phyloP scores from a whole-genome alignment of 2,888 invertebrate species.

The Phaonia tiefii region DNA sequence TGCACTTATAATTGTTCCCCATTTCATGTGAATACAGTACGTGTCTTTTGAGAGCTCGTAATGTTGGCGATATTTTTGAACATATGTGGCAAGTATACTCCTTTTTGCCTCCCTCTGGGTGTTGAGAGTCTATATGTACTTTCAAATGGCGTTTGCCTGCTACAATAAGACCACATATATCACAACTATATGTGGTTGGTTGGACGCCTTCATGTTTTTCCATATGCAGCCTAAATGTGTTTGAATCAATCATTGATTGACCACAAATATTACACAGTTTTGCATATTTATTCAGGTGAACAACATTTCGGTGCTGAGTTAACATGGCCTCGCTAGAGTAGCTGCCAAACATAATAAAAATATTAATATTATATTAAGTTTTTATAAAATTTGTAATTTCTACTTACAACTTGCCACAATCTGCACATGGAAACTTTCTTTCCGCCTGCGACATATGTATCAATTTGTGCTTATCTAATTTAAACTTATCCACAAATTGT shows the following conservation, averaged over 20 bases:
- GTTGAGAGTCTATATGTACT: slow-evolving; percentile 76
- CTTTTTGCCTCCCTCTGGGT: slow-evolving; percentile 74
- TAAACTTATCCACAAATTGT: slow-evolving; percentile 72
- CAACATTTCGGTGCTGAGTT: slow-evolving; percentile 74
- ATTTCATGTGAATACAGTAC: slow-evolving; percentile 77
- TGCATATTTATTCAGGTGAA: slow-evolving; percentile 74
- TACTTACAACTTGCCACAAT: slow-evolving; percentile 49
- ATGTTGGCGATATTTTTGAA: slow-evolving; percentile 77
- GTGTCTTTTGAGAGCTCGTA: slow-evolving; percentile 77
- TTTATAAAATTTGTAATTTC: neutral
- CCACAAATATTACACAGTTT: slow-evolving; percentile 79
- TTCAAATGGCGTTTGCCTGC: slow-evolving; percentile 70
- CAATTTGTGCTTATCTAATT: slow-evolving; percentile 73
- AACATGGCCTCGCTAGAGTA: too few relatives aligned
- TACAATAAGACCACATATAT: slow-evolving; percentile 73
- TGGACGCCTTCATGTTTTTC: slow-evolving; percentile 75
- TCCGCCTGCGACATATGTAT: slow-evolving; percentile 76
- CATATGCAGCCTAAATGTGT: slow-evolving; percentile 75
- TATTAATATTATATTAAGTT: too few relatives aligned
- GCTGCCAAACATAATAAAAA: too few relatives aligned
- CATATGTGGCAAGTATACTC: slow-evolving; percentile 76
- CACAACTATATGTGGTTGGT: slow-evolving; percentile 74
- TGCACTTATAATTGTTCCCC: slow-evolving; percentile 75
- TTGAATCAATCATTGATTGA: slow-evolving; percentile 74
- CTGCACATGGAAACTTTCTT: slow-evolving; percentile 73